Base-by-base conservation (phyloP, 2,797 vertebrate genomes). In the Sorex maritimensis region DNA sequence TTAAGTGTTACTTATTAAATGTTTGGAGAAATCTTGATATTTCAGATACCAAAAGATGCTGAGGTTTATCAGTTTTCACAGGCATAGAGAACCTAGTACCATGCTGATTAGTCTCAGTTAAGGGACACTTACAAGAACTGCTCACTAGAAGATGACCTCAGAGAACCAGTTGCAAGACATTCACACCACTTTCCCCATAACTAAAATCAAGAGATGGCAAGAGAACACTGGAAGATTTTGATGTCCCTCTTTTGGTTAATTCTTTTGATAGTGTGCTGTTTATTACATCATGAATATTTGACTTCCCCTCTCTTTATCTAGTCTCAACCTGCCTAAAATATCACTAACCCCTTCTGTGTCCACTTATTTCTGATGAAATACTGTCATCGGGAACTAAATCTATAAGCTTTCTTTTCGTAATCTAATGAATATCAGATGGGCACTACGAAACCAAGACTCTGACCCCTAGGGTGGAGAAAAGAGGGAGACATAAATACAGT, bases 401-500 rank as follows among this genome's bases (percentile, higher is more conserved):
- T 52, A 28, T 75, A 49, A 46, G 1, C 1, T 86, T 88, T 34
- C 44, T 81, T 91, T 77, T 77, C 74, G 69, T 82, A 84, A 63
- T 67, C 34, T 81, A 74, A 92, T 85, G 86, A 23, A n/a, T 63
- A 86, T 69, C 81, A 82, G 75, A 52, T 90, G 69, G 58, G 73
- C 12, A 49, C 78, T 82, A 79, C 67, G 21, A 58, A 90, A 63
- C 71, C 9, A 65, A 82, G 74, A 87, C 24, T 80, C 2, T 55
- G 4, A 38, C 7, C 15, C 23, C 77, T 93, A 58, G 46, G n/a
- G 10, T 91, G 10, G 24, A 72, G 73, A 78, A 0, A 11, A 77
- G 24, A 82, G 73, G 26, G 63, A 77, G 41, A 41, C 9, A 85
- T 49, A 90, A 71, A 55, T 63, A 34, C 10, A 11, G 3, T 44